Conservation (phyloP, 2,113 vertebrate species). For the Tapirus terrestris region DNA sequence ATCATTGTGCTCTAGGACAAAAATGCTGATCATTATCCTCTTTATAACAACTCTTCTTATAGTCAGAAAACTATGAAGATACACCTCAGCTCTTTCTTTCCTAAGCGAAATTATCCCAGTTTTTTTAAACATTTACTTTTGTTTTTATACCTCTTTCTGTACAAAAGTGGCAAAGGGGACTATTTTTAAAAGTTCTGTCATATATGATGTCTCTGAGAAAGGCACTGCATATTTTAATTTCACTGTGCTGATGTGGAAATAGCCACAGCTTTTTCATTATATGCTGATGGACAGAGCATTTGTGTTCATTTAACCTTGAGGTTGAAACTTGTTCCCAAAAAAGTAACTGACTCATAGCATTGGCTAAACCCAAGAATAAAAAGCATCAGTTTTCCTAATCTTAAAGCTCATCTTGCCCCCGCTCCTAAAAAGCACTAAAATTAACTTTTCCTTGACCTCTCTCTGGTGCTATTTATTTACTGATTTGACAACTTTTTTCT, state of each 20-base stretch:
- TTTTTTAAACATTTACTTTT: constrained; percentile 56
- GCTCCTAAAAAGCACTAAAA: constrained; percentile 76
- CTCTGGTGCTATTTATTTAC: constrained; percentile 76
- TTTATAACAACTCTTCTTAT: constrained; percentile 46
- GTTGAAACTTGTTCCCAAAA: constrained; percentile 80
- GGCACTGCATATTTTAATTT: constrained; percentile 64
- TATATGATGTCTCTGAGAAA: constrained; percentile 60
- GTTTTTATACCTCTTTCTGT: constrained; percentile 59
- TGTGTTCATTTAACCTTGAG: constrained; percentile 82
- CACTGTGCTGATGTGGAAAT: constrained; percentile 61
- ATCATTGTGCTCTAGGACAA: constrained; percentile 48
- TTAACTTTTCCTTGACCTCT: constrained; percentile 79
- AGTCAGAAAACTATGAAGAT: constrained; percentile 37
- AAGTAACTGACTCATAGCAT: constrained; percentile 79
- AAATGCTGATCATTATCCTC: constrained; percentile 10
- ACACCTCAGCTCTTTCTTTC: constrained; percentile 31
- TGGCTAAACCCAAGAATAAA: constrained; percentile 75
- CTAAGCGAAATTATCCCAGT: constrained; percentile 3
- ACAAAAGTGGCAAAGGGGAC: background rate
- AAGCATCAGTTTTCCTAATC: constrained; percentile 74
- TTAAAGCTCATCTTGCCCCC: constrained; percentile 70
- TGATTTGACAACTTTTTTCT: constrained; percentile 74
- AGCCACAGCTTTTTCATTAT: constrained; percentile 75
- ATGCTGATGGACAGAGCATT: constrained; percentile 78
- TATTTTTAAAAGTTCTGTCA: constrained; percentile 65